phyloP scores from a whole-genome alignment of 2,797 vertebrate genomes.

The Helostoma temminkii region DNA sequence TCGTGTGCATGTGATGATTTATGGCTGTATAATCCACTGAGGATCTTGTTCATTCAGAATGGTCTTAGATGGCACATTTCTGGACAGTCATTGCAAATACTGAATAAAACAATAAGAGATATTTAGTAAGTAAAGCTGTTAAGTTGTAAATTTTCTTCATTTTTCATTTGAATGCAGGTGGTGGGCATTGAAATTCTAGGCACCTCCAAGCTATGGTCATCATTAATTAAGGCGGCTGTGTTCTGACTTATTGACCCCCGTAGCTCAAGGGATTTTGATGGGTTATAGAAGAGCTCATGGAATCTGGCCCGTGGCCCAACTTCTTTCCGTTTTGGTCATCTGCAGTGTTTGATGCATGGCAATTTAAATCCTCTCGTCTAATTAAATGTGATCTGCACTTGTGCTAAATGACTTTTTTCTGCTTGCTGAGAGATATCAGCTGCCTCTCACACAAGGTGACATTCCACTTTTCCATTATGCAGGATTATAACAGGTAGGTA shows the following conservation, averaged over 20 bases:
- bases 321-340: constrained; percentile 82
- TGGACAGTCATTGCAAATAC: constrained; percentile 26
- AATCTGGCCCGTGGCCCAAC: constrained; percentile 86
- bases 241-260: constrained; percentile 86
- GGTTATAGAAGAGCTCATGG: constrained; percentile 86
- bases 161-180: constrained; percentile 62
- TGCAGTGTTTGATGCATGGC: constrained; percentile 87
- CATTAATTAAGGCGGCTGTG: constrained; percentile 87
- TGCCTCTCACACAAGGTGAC: constrained; percentile 89
- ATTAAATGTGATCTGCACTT: constrained; percentile 90
- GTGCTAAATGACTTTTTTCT: constrained; percentile 87
- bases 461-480: constrained; percentile 88
- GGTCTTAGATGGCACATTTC: constrained; percentile 54
- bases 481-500: constrained; percentile 87
- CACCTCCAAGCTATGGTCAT: constrained; percentile 82
- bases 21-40: constrained; percentile 47
- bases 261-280: constrained; percentile 87
- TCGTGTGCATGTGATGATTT: constrained; percentile 55
- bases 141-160: constrained; percentile 59
- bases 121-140: constrained; percentile 39
- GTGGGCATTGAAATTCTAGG: constrained; percentile 78
- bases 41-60: constrained; percentile 33
- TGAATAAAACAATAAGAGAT: constrained; percentile 49
- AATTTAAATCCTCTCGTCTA: constrained; percentile 89
- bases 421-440: constrained; percentile 83